Base-by-base conservation (phyloP, 1,140 invertebrate species). In the Myzus persicae region DNA sequence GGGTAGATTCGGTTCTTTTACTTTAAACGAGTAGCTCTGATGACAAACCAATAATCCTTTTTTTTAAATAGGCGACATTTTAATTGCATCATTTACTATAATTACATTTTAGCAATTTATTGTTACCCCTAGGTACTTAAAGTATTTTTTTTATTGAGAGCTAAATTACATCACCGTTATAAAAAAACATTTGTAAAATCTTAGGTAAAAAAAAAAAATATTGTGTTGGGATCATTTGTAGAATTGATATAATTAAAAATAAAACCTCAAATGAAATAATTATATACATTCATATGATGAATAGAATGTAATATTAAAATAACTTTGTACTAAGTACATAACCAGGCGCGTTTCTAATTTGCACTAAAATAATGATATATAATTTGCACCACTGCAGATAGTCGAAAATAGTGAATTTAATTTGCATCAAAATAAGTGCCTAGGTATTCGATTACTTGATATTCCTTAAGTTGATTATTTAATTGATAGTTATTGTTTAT, bases 31-130 rank as follows among this genome's bases (percentile, higher is more conserved):
- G 26, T 85, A 85, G 9, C 11, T 85, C 24, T 42, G 84, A 85
- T 44, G 42, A 85, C 42, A 85, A 85, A 46, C 44, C 40, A 85
- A 85, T 76, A 36, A 76, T 76, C 59, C 31, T 76, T 67, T 67
- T 67, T 76, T n/a, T n/a, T 67, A 76, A 18, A n/a, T 76, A 18
- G 14, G 59, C 31, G 2, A 76, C 31, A 76, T 76, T 76, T n/a
- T 76, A n/a, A 76, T 76, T n/a, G 59, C 14, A 76, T 76, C 59
- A 76, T n/a, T 76, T 76, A 76, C n/a, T n/a, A 76, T 76, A n/a
- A 76, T n/a, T n/a, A 36, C 11, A 11, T 67, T 11, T 67, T 31
- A 67, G 59, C 59, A n/a, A 67, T 67, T 14, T 76, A 76, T 76
- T n/a, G 14, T 76, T 76, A 20, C 36, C 59, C 14, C 2, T n/a